Evolutionary conservation across 2,797 vertebrate genomes (phyloP).

Genomic region (Phataginus tricuspis): DNA sequence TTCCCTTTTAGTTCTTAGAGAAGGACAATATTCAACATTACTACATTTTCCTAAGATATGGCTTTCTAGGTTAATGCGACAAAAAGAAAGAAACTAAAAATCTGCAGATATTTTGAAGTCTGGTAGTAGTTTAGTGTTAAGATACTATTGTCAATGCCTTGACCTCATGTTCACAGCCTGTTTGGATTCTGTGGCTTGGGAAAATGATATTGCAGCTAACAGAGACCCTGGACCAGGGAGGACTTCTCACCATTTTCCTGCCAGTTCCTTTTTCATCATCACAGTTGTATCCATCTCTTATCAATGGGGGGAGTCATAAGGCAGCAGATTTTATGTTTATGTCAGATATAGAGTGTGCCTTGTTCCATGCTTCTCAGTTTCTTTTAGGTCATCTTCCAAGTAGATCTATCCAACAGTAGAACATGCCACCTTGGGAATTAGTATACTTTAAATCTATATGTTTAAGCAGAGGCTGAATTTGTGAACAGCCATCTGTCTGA

Average conservation of each 20-base stretch:
- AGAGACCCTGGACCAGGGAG: not conserved
- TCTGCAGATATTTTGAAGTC: not conserved
- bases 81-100: not conserved
- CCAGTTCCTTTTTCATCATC: not conserved
- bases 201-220: not conserved
- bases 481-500: not conserved
- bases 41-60: not conserved
- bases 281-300: not conserved
- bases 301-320: not conserved
- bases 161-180: not conserved
- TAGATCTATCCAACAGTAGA: not conserved
- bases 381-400: not conserved
- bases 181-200: not conserved
- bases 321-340: not conserved
- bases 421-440: not conserved
- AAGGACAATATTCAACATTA: not conserved
- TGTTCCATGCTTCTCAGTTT: not conserved
- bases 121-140: not conserved
- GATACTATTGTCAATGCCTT: not conserved
- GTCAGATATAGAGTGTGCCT: not conserved
- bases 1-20: not conserved
- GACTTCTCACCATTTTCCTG: not conserved
- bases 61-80: not conserved
- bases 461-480: constrained; percentile 9
- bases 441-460: not conserved